Evolutionary conservation across 2,113 vertebrate species (phyloP), one percentile per base, ranked within the genome.

Genomic region (Poeciliopsis occidentalis): DNA sequence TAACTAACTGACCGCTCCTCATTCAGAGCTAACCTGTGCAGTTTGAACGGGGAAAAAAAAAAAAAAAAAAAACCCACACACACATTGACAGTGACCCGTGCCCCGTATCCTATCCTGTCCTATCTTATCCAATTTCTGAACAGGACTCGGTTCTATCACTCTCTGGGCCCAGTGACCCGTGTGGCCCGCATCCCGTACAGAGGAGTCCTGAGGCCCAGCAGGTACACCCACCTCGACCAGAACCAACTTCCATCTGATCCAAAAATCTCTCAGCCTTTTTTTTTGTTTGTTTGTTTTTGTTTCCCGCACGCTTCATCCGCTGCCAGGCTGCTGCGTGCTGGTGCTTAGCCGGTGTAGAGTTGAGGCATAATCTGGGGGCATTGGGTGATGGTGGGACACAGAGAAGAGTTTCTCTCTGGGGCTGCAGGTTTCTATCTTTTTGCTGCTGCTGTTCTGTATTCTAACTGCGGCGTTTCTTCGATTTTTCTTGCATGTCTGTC

Each of bases 71-170:
- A 37, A 37, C 34, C 34, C 34, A 37, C 67, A 27, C 75, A 79
- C 61, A 87, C 69, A 83, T 69, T 88, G 89, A 91, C 84, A 71
- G 77, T 89, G 63, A 88, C 76, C 86, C 84, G 68, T 88, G 82
- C 86, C 91, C 85, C 87, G 78, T 83, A 79, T 90, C 85, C 83
- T 83, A 73, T 90, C 82, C 89, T 85, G 73, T 87, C 85, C 85
- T 85, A 76, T 92, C 80, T 91, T 86, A 89, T 93, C 90, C 95
- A 95, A 96, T 96, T 57, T 96, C 97, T 97, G 95, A 97, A 97
- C 98, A 99, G 98, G 98, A 97, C 94, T 95, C 97, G 97, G 92
- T 97, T 99, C 95, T 99, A 99, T 96, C 97, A 97, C 95, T 99
- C 98, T 95, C 95, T 99, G 94, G 97, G 97, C 86, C 96, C 97